A percentile compares a stretch with the other conserved stretches of the same genome.
These are phyloP conservation scores for Helogale parvula DNA, from an alignment of 2,113 vertebrate species.

Conservation along the genomic window DNA sequence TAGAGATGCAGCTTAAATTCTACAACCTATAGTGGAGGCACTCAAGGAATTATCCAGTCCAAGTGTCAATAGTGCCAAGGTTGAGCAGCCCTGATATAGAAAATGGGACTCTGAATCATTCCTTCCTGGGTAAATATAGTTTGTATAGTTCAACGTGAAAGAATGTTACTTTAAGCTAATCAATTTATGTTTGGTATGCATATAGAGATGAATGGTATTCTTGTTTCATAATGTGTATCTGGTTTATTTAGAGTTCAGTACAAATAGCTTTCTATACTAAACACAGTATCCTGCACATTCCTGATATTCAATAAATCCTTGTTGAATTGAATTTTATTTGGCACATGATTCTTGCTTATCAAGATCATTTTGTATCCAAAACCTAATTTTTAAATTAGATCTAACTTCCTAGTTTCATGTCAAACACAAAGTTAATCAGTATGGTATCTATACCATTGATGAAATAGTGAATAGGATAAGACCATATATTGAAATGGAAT, in stretches of 20 bases:
- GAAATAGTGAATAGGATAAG: background rate
- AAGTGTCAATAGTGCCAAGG: background rate
- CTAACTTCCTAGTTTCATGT: background rate
- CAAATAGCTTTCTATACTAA: background rate
- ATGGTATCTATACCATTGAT: background rate
- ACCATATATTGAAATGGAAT: background rate
- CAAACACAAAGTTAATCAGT: background rate
- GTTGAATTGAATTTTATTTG: slow-evolving; percentile 57
- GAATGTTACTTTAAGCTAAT: background rate
- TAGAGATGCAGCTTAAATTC: background rate
- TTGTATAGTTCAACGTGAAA: background rate
- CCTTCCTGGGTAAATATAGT: background rate
- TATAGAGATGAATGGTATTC: background rate
- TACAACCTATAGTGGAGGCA: background rate
- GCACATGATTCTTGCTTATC: background rate
- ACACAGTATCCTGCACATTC: background rate
- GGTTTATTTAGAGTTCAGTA: background rate
- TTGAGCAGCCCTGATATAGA: background rate
- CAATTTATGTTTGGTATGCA: background rate
- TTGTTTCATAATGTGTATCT: background rate
- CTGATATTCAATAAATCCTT: slow-evolving; percentile 11
- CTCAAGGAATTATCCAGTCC: background rate
- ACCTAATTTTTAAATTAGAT: slow-evolving; percentile 24
- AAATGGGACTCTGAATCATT: background rate
- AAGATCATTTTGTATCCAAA: slow-evolving; percentile 33